A percentile compares a stretch with the other conserved stretches of the same genome.
Conservation (phyloP, 2,888 invertebrate genomes). For the Muscina levida region DNA sequence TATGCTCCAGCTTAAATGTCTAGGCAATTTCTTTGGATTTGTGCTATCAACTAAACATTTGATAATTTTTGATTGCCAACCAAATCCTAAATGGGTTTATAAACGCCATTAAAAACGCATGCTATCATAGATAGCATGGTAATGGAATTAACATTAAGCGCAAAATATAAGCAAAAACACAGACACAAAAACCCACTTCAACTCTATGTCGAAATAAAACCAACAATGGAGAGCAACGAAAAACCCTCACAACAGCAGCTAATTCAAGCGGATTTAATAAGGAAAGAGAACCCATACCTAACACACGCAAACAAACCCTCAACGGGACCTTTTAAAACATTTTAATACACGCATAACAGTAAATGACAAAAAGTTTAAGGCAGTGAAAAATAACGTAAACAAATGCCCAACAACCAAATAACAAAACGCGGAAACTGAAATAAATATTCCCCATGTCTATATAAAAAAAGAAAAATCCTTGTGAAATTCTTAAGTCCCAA, state of each 20-base stretch:
- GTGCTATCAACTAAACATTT: background rate
- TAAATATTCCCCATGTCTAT: too few relatives aligned
- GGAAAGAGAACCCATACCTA: background rate
- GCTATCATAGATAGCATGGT: too few relatives aligned
- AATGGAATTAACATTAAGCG: too few relatives aligned
- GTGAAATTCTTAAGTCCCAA: too few relatives aligned
- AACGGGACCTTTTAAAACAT: background rate
- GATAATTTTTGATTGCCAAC: constrained; percentile 25
- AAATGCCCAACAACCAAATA: background rate
- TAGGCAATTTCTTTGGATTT: background rate
- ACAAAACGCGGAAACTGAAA: background rate
- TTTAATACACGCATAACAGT: background rate
- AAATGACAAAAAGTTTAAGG: background rate
- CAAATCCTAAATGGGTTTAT: constrained; percentile 20
- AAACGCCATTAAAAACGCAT: background rate
- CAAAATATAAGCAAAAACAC: background rate
- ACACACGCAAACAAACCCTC: background rate
- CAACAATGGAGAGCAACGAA: too few relatives aligned
- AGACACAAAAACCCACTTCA: background rate
- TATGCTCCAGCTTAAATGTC: background rate
- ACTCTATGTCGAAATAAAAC: background rate
- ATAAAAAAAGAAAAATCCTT: too few relatives aligned
- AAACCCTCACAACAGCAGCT: background rate
- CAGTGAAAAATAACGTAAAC: background rate
- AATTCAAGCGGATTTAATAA: too few relatives aligned